Percentiles rank a stretch among this genome's conserved stretches.
phyloP scores from a whole-genome alignment of 2,113 vertebrate genomes.

The Pipra filicauda region DNA sequence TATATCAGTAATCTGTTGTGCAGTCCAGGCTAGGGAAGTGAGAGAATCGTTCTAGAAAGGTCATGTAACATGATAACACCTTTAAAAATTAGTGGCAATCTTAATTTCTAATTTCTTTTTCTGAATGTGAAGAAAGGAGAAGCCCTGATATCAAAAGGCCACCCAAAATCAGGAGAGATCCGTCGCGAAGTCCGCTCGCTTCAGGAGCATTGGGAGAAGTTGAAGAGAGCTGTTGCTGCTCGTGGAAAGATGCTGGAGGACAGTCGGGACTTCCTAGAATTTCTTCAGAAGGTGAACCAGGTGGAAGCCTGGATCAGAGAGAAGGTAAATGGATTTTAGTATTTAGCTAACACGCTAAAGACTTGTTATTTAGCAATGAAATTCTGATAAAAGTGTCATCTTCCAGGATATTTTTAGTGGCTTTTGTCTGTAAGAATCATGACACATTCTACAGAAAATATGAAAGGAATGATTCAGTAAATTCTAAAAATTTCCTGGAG shows the following conservation, averaged over 20 bases:
- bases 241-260: conserved; percentile 83
- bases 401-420: not conserved
- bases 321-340: conserved; percentile 71
- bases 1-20: not conserved
- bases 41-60: not conserved
- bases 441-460: not conserved
- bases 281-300: conserved; percentile 86
- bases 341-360: not conserved
- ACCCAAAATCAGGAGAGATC: conserved; percentile 71
- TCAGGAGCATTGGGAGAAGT: conserved; percentile 77
- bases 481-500: not conserved
- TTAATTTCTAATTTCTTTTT: not conserved
- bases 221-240: conserved; percentile 75
- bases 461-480: not conserved
- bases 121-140: conserved; percentile 75
- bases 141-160: conserved; percentile 71
- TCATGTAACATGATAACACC: not conserved
- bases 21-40: not conserved
- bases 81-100: not conserved
- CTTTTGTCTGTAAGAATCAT: not conserved
- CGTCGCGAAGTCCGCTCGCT: conserved; percentile 62
- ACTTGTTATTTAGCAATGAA: not conserved
- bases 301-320: conserved; percentile 90
- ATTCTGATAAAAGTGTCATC: not conserved
- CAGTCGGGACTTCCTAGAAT: conserved; percentile 82